Evolutionary conservation across 2,113 vertebrate genomes (phyloP), one percentile per base, ranked within the genome.

Genomic region (Thalassoma bifasciatum): DNA sequence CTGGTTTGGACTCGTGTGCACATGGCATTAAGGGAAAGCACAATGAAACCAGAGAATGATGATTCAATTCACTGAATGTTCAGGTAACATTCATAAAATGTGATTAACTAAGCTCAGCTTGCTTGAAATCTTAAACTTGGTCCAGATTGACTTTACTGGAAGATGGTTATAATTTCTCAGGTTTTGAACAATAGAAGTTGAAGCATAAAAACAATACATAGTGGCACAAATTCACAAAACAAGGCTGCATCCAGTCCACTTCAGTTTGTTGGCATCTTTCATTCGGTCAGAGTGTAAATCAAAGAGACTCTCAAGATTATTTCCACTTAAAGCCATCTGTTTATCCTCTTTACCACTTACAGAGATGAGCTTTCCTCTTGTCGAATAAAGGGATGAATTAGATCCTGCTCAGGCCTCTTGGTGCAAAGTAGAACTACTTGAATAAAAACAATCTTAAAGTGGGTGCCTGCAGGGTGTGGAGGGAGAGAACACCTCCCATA

Each of bases 61-160:
- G 42, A 37, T 75, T 53, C 54, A 50, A 1, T 8, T 8, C 5
- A 50, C 30, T 14, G 19, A 42, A 57, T 53, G 47, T 64, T n/a
- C 34, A 62, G 49, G 46, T 34, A 24, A 38, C 34, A n/a, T 49
- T 58, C 47, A 17, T 71, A 2, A 26, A 72, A 71, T 47, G 19
- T 74, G 75, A 83, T 74, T 63, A 69, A 60, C 58, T n/a, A 30
- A 72, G 68, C 68, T 63, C 69, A 58, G 44, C 38, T 73, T 52
- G n/a, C 22, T 73, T 34, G 73, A 11, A 14, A 8, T 73, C 26
- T 30, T 40, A 16, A 46, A 46, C 5, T 17, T 46, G 51, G 61
- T 60, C 50, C 24, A n/a, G 21, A 26, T 44, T 68, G 30, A 40
- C 19, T 11, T 12, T 3, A 44, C 40, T 52, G 8, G 46, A 44